These are phyloP conservation scores for Drosophila fungiperda DNA, from an alignment of 2,888 invertebrate species.

Conservation along the genomic window DNA sequence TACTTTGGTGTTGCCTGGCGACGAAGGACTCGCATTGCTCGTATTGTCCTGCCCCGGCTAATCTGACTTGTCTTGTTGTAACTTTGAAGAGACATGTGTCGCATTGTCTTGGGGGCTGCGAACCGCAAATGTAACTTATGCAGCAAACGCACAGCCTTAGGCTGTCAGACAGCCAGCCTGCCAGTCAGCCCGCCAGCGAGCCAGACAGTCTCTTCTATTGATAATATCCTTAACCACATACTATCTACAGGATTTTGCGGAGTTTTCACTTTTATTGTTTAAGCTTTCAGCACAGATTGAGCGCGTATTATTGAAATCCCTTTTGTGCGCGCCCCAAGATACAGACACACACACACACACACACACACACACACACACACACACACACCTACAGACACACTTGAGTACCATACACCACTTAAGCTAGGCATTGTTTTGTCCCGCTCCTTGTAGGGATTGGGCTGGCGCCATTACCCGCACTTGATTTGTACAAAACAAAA, in stretches of 20 bases:
- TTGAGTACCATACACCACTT: constrained; percentile 30
- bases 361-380: constrained; percentile 13
- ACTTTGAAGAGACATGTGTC: constrained; percentile 48
- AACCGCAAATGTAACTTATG: constrained; percentile 50
- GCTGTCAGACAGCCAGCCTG: constrained; percentile 3
- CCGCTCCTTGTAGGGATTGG: constrained; percentile 31
- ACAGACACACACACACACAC: constrained; percentile 7
- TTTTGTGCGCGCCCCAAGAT: constrained; percentile 55
- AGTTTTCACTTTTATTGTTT: constrained; percentile 80
- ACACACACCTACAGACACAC: constrained; percentile 10
- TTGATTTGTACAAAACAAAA: constrained; percentile 69
- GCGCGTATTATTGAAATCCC: constrained; percentile 79
- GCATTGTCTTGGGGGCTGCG: constrained; percentile 52
- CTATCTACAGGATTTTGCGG: constrained; percentile 55
- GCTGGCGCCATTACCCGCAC: constrained; percentile 54
- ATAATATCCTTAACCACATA: constrained; percentile 66
- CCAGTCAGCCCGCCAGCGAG: constrained; percentile 1
- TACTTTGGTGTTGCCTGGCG: constrained; percentile 11
- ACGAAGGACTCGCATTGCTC: constrained; percentile 31
- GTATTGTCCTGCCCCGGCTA: constrained; percentile 49
- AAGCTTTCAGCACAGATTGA: constrained; percentile 79
- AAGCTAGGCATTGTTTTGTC: constrained; percentile 49
- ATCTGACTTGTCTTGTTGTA: constrained; percentile 66
- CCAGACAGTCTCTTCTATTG: constrained; percentile 31
- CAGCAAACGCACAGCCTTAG: constrained; percentile 6